A percentile compares a stretch with the other conserved stretches of the same genome.
Conservation (phyloP, 2,113 vertebrate genomes). For the Antigone vipio region DNA sequence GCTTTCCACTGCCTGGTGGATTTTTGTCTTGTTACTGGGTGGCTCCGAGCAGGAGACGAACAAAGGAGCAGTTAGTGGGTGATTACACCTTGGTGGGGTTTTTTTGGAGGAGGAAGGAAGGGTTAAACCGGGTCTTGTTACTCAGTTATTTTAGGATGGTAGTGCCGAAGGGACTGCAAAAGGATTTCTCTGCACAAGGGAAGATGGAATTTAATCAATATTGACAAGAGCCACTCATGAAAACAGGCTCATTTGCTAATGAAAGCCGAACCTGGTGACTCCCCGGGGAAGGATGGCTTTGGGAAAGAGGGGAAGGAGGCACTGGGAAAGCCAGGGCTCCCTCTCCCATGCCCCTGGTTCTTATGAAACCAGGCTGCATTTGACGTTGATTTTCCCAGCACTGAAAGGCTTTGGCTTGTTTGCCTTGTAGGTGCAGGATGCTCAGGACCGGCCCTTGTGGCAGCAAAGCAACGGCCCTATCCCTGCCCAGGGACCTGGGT, state of each 20-base stretch:
- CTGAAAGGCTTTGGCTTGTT: not conserved
- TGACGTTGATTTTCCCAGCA: not conserved
- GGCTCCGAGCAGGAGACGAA: not conserved
- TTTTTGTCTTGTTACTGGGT: slow-evolving; percentile 22
- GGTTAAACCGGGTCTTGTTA: not conserved
- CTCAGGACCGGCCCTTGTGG: not conserved
- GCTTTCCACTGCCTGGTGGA: slow-evolving; percentile 52
- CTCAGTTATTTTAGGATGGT: slow-evolving; percentile 24
- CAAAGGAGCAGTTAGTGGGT: not conserved
- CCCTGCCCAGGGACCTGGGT: not conserved
- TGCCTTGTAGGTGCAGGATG: not conserved
- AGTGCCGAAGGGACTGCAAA: not conserved
- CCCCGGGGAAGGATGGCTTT: not conserved
- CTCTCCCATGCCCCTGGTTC: not conserved
- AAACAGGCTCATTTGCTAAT: slow-evolving; percentile 1
- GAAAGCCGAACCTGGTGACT: slow-evolving; percentile 38
- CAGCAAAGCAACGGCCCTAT: not conserved
- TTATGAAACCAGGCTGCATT: not conserved
- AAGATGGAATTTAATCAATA: slow-evolving; percentile 50
- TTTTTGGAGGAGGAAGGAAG: not conserved
- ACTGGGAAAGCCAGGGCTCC: not conserved
- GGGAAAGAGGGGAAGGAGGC: slow-evolving; percentile 20
- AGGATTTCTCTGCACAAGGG: slow-evolving; percentile 4
- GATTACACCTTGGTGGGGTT: not conserved
- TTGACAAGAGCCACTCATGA: slow-evolving; percentile 33